Percentiles rank a stretch among this genome's conserved stretches.
Conservation (phyloP, 2,113 vertebrate genomes). For the Onychostoma macrolepis region DNA sequence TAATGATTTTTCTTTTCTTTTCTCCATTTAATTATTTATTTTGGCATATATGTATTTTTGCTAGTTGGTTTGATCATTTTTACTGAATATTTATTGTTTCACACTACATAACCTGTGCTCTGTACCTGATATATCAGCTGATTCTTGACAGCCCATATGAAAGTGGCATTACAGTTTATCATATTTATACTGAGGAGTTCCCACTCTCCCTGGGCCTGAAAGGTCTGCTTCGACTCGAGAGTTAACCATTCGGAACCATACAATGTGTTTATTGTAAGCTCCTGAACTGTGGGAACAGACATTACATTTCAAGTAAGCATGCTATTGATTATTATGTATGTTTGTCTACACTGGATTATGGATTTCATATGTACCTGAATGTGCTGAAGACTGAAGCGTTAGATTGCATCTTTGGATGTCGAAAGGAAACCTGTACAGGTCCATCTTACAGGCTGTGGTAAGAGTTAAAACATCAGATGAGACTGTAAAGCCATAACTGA, state of each 20-base stretch:
- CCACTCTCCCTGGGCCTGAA: slow-evolving; percentile 37
- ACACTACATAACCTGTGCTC: background rate
- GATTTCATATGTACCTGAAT: background rate
- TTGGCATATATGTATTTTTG: background rate
- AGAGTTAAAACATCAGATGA: background rate
- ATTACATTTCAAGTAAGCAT: background rate
- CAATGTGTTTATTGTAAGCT: background rate
- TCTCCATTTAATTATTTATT: background rate
- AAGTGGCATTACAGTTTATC: background rate
- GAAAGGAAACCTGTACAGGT: slow-evolving; percentile 43
- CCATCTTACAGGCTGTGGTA: slow-evolving; percentile 41
- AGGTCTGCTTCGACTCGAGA: background rate
- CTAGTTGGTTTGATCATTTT: background rate
- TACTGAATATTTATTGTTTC: background rate
- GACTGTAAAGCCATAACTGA: background rate
- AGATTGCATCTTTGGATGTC: slow-evolving; percentile 44
- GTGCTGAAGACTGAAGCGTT: background rate
- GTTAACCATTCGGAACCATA: background rate
- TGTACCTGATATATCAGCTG: background rate
- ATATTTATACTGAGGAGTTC: slow-evolving; percentile 18
- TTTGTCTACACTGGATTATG: background rate
- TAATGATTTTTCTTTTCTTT: background rate
- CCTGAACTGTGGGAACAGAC: background rate
- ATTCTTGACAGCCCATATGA: background rate
- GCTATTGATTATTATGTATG: background rate